Conservation (phyloP, 2,888 invertebrate genomes). For the Tipula helvola region DNA sequence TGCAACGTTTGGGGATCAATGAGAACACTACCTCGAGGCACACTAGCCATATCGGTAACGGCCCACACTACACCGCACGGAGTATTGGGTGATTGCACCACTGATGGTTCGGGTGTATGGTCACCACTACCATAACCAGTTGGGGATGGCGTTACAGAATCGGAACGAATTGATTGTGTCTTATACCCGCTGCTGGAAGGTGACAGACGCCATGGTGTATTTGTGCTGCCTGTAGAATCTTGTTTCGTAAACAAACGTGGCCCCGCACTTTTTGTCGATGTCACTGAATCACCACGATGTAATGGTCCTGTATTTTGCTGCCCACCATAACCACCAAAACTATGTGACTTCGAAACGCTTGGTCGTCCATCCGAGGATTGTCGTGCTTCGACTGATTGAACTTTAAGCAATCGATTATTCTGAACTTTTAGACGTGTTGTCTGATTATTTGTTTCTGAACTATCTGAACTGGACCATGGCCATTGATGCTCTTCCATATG, state of each 20-base stretch:
- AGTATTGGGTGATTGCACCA: slow-evolving; percentile 23
- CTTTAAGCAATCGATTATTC: slow-evolving; percentile 32
- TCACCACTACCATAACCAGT: slow-evolving; percentile 44
- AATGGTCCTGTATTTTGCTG: slow-evolving; percentile 30
- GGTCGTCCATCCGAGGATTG: slow-evolving; percentile 30
- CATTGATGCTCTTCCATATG: slow-evolving; percentile 18
- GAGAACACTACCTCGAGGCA: slow-evolving; percentile 77
- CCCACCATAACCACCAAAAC: slow-evolving; percentile 72
- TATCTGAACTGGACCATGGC: slow-evolving; percentile 44
- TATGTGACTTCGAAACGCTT: slow-evolving; percentile 70
- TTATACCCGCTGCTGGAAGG: slow-evolving; percentile 37
- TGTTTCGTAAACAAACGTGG: slow-evolving; percentile 60
- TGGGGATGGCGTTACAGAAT: slow-evolving; percentile 67
- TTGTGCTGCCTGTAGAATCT: slow-evolving; percentile 32
- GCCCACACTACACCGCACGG: slow-evolving; percentile 61
- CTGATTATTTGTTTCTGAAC: slow-evolving; percentile 23
- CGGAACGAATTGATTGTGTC: slow-evolving; percentile 42
- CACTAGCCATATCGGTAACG: slow-evolving; percentile 70
- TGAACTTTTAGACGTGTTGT: slow-evolving; percentile 20
- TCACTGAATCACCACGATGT: slow-evolving; percentile 49
- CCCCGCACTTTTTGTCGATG: slow-evolving; percentile 49
- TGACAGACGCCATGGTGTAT: slow-evolving; percentile 34
- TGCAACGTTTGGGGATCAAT: slow-evolving; percentile 59
- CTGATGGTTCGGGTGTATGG: slow-evolving; percentile 30
- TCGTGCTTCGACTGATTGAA: slow-evolving; percentile 24